These are phyloP conservation scores for Tineola bisselliella DNA, from an alignment of 2,888 invertebrate species.

Conservation along the genomic window DNA sequence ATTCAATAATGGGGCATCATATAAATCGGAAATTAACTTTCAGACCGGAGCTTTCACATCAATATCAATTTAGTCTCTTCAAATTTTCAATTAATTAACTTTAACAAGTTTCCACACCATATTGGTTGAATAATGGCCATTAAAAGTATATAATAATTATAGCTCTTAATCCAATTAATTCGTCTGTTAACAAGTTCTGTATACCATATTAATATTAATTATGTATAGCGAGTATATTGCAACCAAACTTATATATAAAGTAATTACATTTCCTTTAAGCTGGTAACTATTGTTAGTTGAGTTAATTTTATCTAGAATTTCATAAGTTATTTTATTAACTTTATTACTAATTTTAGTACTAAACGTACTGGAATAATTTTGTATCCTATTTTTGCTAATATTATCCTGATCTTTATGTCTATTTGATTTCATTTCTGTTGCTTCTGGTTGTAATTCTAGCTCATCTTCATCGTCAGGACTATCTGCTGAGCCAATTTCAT, in stretches of 20 bases:
- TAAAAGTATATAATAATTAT: background rate
- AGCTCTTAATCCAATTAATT: background rate
- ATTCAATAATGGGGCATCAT: background rate
- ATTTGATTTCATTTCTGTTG: slow-evolving; percentile 22
- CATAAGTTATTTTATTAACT: slow-evolving; percentile 48
- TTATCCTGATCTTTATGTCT: slow-evolving; percentile 24
- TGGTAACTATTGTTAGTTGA: background rate
- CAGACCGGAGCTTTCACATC: slow-evolving; percentile 42
- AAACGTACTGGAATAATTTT: slow-evolving; percentile 24
- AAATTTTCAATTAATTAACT: slow-evolving; percentile 42
- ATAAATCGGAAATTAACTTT: slow-evolving; percentile 11
- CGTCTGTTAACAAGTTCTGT: background rate
- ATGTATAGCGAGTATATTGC: background rate
- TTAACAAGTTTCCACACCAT: slow-evolving; percentile 16
- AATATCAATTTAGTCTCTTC: slow-evolving; percentile 51
- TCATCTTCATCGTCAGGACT: slow-evolving; percentile 73
- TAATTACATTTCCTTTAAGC: background rate
- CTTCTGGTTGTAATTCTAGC: slow-evolving; percentile 33
- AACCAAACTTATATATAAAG: background rate
- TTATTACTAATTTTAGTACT: slow-evolving; percentile 43
- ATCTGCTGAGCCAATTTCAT: slow-evolving; percentile 78
- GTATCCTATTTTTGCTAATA: slow-evolving; percentile 36
- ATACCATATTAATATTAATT: background rate
- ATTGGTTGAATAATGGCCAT: background rate
- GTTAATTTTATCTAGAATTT: slow-evolving; percentile 23